Evolutionary conservation across 2,888 invertebrate genomes (phyloP).

Genomic region (Chaetogeoica ovagalla): DNA sequence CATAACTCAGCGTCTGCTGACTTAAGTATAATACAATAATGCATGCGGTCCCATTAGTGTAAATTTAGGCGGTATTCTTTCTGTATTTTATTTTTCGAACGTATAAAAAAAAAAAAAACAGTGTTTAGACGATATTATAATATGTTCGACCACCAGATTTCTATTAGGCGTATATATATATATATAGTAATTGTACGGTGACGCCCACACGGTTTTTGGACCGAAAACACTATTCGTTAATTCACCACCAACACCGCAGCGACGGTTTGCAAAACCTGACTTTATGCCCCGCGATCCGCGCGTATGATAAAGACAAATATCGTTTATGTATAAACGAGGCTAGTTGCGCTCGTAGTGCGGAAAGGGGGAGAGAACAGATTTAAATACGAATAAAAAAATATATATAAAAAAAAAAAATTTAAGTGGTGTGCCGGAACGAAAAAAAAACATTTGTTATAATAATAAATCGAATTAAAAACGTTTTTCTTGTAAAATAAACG

Average conservation of each 20-base stretch:
- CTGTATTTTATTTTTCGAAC: conserved; percentile 6
- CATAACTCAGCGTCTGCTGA: conserved; percentile 8
- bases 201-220: conserved; percentile 28
- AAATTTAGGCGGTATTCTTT: conserved; percentile 26
- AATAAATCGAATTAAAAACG: too few species aligned
- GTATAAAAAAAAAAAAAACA: conserved; percentile 4
- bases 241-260: neutral
- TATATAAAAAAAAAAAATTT: too few species aligned
- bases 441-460: too few species aligned
- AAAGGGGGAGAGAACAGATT: neutral
- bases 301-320: neutral
- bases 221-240: conserved; percentile 17
- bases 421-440: too few species aligned
- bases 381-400: neutral
- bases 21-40: conserved; percentile 20
- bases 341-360: neutral
- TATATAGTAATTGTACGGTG: neutral
- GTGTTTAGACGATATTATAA: neutral
- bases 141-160: too few species aligned
- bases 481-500: too few species aligned
- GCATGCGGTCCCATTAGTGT: conserved; percentile 50
- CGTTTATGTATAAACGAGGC: conserved; percentile 7
- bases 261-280: neutral
- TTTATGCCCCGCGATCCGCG: neutral
- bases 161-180: too few species aligned